Evolutionary conservation across 2,797 vertebrate species (phyloP).

Genomic region (Tadarida brasiliensis): DNA sequence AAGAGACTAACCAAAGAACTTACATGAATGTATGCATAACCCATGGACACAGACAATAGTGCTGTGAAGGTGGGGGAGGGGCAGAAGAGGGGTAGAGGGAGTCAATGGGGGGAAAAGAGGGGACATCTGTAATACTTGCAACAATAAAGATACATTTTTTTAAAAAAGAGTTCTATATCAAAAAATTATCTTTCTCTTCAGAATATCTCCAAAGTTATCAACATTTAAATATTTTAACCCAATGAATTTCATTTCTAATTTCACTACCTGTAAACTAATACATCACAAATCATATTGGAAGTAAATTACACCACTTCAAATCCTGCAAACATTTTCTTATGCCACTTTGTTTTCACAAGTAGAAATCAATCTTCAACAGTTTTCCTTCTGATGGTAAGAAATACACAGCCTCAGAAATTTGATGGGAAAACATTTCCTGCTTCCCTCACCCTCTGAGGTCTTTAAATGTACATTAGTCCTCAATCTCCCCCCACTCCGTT

Average conservation of each 20-base stretch:
- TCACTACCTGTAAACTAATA: slow-evolving; percentile 34
- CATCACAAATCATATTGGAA: not conserved
- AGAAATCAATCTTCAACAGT: slow-evolving; percentile 9
- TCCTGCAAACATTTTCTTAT: not conserved
- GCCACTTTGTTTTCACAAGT: not conserved
- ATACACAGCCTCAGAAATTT: not conserved
- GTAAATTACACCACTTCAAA: not conserved
- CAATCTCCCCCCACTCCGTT: not conserved
- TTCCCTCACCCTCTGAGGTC: not conserved
- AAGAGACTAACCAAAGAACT: no score
- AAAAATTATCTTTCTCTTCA: slow-evolving; percentile 80
- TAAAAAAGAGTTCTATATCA: slow-evolving; percentile 51
- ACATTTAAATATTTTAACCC: slow-evolving; percentile 71
- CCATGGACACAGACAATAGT: no score
- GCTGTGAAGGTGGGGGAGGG: no score
- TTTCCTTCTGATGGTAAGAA: not conserved
- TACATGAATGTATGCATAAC: no score
- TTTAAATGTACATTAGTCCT: not conserved
- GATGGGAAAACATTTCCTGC: not conserved
- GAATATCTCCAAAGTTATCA: slow-evolving; percentile 42
- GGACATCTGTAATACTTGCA: no score
- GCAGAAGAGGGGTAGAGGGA: no score
- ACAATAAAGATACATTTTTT: no score
- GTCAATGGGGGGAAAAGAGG: no score
- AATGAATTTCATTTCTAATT: not conserved